Base-by-base conservation (phyloP, 2,797 vertebrate species). In the Prunella strophiata region DNA sequence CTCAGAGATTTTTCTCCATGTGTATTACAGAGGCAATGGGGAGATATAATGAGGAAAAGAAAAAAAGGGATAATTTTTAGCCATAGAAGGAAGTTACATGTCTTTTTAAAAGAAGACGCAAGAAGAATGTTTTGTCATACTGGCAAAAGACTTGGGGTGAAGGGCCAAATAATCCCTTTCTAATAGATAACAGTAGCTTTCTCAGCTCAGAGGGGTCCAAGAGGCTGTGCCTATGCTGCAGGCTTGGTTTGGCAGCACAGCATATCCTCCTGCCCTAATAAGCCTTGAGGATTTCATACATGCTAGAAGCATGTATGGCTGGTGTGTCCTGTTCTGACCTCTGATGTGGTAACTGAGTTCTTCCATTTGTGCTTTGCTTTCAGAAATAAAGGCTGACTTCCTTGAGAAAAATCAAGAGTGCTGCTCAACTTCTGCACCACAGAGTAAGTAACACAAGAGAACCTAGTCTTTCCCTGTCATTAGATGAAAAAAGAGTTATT, bases 381-480 rank as follows among this genome's bases (percentile, higher is more conserved):
- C 91, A 95, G 96, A 94, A 90, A 81, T 22, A 83, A 91, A 78
- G 70, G 7, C 58, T 59, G 83, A 93, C 40, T 94, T 93, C 76
- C 62, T 51, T 73, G 85, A 84, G 91, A 92, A 66, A 25, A 95
- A 81, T 29, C 66, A 59, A 38, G 80, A 80, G n/a, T 36, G 26
- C 30, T 25, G 3, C 12, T 81, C 88, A n/a, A n/a, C 58, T 62
- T 16, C 29, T 58, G 15, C 52, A 52, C 51, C 45, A 52, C 88
- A n/a, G 71, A 94, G 96, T 96, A 93, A 91, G 95, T 78, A 0
- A 9, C 71, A 75, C 74, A 87, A 82, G 74, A 48, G 20, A 36
- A 55, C 38, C 11, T 52, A 6, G 50, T 67, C 54, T 71, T 94
- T 55, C 45, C n/a, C 25, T 88, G 50, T 58, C 72, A 61, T 50